Evolutionary conservation across 2,113 vertebrate genomes (phyloP).

Genomic region (Tetrao urogallus): DNA sequence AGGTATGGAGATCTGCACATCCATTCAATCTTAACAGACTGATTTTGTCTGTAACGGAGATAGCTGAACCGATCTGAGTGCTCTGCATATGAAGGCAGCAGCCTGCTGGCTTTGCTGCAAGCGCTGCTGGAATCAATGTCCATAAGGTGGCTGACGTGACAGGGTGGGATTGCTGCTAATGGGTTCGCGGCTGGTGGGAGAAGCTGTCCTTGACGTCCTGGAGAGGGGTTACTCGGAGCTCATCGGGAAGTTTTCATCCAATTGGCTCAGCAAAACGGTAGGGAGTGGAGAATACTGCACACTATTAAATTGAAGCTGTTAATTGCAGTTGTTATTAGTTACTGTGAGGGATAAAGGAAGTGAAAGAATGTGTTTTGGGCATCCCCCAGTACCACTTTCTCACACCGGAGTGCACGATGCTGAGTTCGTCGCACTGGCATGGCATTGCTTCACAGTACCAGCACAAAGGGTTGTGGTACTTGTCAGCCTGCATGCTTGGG

Average conservation of each 20-base stretch:
- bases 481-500: rapidly evolving
- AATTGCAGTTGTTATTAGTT: neutral
- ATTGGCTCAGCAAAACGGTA: no score
- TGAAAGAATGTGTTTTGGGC: rapidly evolving
- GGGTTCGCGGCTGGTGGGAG: neutral
- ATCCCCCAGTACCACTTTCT: rapidly evolving
- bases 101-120: neutral
- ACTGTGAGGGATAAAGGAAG: neutral
- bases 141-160: neutral
- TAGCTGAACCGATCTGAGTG: neutral
- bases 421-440: neutral
- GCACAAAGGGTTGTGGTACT: rapidly evolving
- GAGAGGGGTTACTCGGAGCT: neutral
- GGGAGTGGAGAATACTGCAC: neutral
- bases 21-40: neutral
- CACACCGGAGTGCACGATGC: neutral
- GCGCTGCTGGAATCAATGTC: neutral
- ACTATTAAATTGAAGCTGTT: neutral
- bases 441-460: neutral
- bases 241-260: neutral
- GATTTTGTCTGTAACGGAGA: neutral
- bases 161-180: neutral
- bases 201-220: rapidly evolving
- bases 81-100: neutral
- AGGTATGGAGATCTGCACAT: neutral